Percentiles rank a stretch among this genome's conserved stretches.
These are phyloP conservation scores for rabbit (Oryctolagus cuniculus) DNA, from an alignment of 2,113 vertebrate species.

Conservation along the genomic window mOryCun1.1 NC_091448.1:54519001-54519500, in stretches of 20 bases:
- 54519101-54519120: slow-evolving; percentile 90
- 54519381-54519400: background rate
- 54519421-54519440: background rate
- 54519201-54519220: background rate
- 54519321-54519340: background rate
- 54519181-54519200: slow-evolving; percentile 71
- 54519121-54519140: slow-evolving; percentile 90
- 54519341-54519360: background rate
- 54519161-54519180: slow-evolving; percentile 90
- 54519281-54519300: accelerated
- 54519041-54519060: slow-evolving; percentile 90
- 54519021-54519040: slow-evolving; percentile 87
- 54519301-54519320: background rate
- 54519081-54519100: slow-evolving; percentile 86
- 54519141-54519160: slow-evolving; percentile 91
- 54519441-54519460: background rate
- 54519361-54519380: background rate
- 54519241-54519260: accelerated
- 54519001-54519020: background rate
- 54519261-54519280: accelerated
- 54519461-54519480: accelerated
- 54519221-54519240: background rate
- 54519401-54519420: background rate
- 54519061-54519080: slow-evolving; percentile 88
- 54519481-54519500: background rate